These are phyloP conservation scores for Xylocampa areola DNA, from an alignment of 2,888 invertebrate species.

Conservation along the genomic window DNA sequence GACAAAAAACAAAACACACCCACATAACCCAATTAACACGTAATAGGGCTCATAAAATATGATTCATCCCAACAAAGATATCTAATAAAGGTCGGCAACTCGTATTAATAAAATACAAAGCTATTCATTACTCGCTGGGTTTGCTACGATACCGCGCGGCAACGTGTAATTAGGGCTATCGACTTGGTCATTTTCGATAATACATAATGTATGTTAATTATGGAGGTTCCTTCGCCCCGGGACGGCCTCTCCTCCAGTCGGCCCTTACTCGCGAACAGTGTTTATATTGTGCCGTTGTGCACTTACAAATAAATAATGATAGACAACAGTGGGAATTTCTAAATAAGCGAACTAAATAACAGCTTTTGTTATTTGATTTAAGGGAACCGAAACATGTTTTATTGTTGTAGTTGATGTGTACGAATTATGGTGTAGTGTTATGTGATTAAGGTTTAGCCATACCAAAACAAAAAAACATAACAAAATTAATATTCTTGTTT, in stretches of 20 bases:
- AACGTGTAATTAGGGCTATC: slow-evolving; percentile 85
- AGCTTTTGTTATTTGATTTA: slow-evolving; percentile 62
- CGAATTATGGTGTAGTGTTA: slow-evolving; percentile 19
- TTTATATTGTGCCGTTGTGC: slow-evolving; percentile 67
- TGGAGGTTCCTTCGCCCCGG: slow-evolving; percentile 80
- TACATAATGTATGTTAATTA: slow-evolving; percentile 89
- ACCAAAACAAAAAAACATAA: too few relatives aligned
- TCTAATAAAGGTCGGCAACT: slow-evolving; percentile 78
- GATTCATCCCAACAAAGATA: slow-evolving; percentile 81
- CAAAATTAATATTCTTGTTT: too few relatives aligned
- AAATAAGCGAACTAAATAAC: slow-evolving; percentile 64
- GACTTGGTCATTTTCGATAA: slow-evolving; percentile 86
- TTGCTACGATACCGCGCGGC: slow-evolving; percentile 68
- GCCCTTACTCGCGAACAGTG: slow-evolving; percentile 61
- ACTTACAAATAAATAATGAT: slow-evolving; percentile 71
- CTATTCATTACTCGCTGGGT: slow-evolving; percentile 79
- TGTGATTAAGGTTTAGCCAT: neutral
- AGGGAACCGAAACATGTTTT: slow-evolving; percentile 48
- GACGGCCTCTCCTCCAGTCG: slow-evolving; percentile 65
- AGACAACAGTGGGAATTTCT: slow-evolving; percentile 64
- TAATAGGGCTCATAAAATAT: slow-evolving; percentile 77
- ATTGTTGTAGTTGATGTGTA: slow-evolving; percentile 33
- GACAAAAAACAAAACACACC: slow-evolving; percentile 38
- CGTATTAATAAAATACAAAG: slow-evolving; percentile 83
- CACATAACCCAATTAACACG: slow-evolving; percentile 77